phyloP scores from a whole-genome alignment of 2,888 invertebrate species.

The Molorchus minor region DNA sequence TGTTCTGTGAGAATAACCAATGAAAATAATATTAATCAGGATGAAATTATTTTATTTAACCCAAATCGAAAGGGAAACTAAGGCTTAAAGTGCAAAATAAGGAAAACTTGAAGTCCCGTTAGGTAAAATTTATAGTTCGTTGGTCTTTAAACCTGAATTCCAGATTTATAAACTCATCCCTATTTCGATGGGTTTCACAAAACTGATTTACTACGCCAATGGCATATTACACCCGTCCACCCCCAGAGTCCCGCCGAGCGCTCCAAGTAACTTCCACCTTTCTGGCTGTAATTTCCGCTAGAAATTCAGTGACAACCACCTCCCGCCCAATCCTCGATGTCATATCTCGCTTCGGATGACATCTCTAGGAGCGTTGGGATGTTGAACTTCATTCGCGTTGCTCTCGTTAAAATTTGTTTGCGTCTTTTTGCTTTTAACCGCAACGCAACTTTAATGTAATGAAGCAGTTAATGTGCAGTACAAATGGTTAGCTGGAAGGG shows the following conservation, averaged over 20 bases:
- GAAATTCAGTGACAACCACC: conserved; percentile 29
- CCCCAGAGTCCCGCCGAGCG: not conserved
- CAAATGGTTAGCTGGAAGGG: not conserved
- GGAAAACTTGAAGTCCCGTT: too few species aligned
- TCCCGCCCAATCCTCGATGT: conserved; percentile 19
- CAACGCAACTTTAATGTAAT: conserved; percentile 9
- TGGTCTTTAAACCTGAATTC: too few species aligned
- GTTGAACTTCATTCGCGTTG: not conserved
- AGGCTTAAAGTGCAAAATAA: too few species aligned
- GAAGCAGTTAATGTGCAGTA: conserved; percentile 9
- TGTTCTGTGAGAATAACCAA: too few species aligned
- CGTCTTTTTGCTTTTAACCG: conserved; percentile 11
- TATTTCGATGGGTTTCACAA: too few species aligned
- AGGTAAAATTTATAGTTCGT: too few species aligned
- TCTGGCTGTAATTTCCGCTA: conserved; percentile 36
- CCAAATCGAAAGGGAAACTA: too few species aligned
- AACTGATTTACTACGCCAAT: too few species aligned
- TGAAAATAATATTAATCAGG: too few species aligned
- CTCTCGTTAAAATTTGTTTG: conserved; percentile 3
- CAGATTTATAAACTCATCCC: too few species aligned
- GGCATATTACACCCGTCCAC: conserved; percentile 2
- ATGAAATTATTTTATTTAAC: too few species aligned
- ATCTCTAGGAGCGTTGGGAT: conserved; percentile 8
- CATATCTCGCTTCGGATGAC: conserved; percentile 19
- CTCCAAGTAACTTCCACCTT: conserved; percentile 31